Evolutionary conservation across 2,113 vertebrate species (phyloP).

Genomic region (Podocnemis expansa): DNA sequence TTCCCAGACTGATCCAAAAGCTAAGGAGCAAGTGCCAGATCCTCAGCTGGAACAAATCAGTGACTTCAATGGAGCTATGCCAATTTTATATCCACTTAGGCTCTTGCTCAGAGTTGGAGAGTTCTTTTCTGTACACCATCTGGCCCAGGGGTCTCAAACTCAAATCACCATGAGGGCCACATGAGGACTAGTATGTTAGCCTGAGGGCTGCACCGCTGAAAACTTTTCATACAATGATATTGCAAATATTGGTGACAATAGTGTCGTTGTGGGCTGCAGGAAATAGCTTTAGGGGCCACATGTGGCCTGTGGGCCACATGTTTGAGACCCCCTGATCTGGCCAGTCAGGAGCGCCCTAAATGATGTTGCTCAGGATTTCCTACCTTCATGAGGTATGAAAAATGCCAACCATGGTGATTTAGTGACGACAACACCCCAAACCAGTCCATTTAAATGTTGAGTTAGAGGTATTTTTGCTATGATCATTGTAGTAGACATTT

Average conservation of each 20-base stretch:
- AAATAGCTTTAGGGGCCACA: too few relatives aligned
- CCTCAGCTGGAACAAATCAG: neutral
- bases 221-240: too few relatives aligned
- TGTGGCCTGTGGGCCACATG: too few relatives aligned
- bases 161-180: too few relatives aligned
- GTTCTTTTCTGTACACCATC: neutral
- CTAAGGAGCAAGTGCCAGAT: neutral
- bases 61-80: neutral
- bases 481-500: neutral
- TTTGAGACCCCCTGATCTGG: too few relatives aligned
- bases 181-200: too few relatives aligned
- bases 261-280: too few relatives aligned
- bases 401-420: neutral
- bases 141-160: too few relatives aligned
- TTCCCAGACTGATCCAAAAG: neutral
- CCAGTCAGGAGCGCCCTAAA: neutral
- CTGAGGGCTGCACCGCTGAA: too few relatives aligned
- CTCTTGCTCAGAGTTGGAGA: neutral
- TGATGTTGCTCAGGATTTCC: neutral
- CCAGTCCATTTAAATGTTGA: neutral
- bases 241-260: too few relatives aligned
- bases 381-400: neutral
- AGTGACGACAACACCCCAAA: neutral
- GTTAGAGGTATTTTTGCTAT: neutral
- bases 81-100: neutral